phyloP scores from a whole-genome alignment of 2,113 vertebrate species.

The Hippolais icterina region DNA sequence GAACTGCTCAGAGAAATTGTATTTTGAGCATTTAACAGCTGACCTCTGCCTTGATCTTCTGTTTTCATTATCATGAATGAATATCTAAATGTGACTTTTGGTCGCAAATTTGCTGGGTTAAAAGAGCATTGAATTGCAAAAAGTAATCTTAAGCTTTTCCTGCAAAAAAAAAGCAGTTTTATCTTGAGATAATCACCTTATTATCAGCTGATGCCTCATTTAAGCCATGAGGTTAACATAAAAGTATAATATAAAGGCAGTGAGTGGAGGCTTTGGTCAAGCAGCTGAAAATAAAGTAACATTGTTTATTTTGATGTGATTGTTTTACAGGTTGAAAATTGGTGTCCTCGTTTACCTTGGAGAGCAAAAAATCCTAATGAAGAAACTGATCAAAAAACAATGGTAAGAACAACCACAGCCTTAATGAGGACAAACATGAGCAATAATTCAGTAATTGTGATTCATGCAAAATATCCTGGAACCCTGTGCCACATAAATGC shows the following conservation, averaged over 20 bases:
- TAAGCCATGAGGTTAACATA: not conserved
- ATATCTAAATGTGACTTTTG: not conserved
- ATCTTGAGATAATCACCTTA: not conserved
- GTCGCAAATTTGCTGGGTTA: not conserved
- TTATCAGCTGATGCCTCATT: not conserved
- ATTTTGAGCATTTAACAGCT: not conserved
- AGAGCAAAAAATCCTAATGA: constrained; percentile 86
- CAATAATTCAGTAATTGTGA: not conserved
- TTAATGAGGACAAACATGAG: not conserved
- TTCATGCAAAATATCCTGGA: not conserved
- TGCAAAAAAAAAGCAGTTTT: not conserved
- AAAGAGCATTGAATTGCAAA: not conserved
- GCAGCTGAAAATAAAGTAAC: not conserved
- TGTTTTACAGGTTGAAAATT: constrained; percentile 93
- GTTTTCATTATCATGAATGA: not conserved
- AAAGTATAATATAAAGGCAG: not conserved
- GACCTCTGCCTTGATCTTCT: not conserved
- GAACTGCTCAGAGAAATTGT: not conserved
- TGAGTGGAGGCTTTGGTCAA: not conserved
- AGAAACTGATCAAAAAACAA: constrained; percentile 83
- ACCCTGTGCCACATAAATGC: not conserved
- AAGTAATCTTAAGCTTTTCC: not conserved
- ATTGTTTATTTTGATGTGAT: not conserved
- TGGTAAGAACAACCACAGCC: constrained; percentile 75
- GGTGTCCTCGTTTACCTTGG: constrained; percentile 97